A percentile compares a stretch with the other conserved stretches of the same genome.
Conservation (phyloP, 2,113 vertebrate species). For the Lates calcarifer region DNA sequence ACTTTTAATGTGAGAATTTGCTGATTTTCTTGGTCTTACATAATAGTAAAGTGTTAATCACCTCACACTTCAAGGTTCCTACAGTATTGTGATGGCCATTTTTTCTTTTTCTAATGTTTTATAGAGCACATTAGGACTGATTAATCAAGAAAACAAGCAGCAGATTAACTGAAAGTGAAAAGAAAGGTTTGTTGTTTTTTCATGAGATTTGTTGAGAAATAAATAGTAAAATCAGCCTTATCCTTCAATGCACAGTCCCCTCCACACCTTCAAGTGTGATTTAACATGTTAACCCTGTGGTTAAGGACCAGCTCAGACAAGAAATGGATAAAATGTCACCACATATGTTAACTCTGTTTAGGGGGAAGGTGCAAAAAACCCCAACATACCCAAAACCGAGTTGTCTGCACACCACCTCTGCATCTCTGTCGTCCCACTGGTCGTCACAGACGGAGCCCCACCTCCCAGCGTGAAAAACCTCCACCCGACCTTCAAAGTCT, state of each 20-base stretch:
- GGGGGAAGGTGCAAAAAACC: background rate
- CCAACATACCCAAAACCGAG: slow-evolving; percentile 87
- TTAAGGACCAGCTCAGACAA: background rate
- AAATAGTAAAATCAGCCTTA: no score
- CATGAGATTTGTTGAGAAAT: no score
- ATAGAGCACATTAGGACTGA: no score
- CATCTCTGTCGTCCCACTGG: slow-evolving; percentile 92
- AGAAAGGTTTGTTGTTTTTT: no score
- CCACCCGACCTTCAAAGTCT: slow-evolving; percentile 91
- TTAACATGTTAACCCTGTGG: background rate
- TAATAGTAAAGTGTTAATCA: no score
- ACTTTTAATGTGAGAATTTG: no score
- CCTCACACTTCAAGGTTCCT: no score
- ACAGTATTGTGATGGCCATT: no score
- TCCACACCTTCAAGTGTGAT: background rate
- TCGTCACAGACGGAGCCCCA: slow-evolving; percentile 95
- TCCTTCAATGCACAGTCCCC: background rate
- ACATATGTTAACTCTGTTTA: background rate
- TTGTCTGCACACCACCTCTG: slow-evolving; percentile 93
- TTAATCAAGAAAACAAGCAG: no score
- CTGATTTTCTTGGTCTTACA: no score
- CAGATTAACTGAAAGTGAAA: no score
- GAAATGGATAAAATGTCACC: background rate
- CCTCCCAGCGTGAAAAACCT: slow-evolving; percentile 89
- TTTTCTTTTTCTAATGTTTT: no score